Evolutionary conservation across 2,113 vertebrate genomes (phyloP), one percentile per base, ranked within the genome.

Genomic region (Pachycephala philippinensis): DNA sequence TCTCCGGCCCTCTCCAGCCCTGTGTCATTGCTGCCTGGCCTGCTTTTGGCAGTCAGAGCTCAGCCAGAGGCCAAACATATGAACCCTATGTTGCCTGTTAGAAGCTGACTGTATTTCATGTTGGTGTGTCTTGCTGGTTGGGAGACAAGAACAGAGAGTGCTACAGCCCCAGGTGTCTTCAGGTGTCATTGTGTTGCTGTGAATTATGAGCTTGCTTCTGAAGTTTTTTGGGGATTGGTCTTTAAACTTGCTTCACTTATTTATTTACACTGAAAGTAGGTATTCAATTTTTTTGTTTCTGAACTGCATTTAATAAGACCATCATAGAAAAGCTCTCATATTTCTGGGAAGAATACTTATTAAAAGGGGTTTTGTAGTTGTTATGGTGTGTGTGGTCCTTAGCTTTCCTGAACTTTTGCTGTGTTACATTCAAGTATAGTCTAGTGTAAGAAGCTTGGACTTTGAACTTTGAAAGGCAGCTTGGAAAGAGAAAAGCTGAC

Each of bases 311-410:
- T 79, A 44, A 23, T 69, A 75, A 76, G 53, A n/a, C 26, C 24
- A 33, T 33, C 35, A 45, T 23, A 49, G 31, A 57, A 84, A 84
- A 81, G 37, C 35, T 84, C 47, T 76, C 30, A 39, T 10, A 10
- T 45, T 84, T 77, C 72, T 94, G 72, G 13, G 37, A 84, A 91
- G 39, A 87, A 81, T 26, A 47, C 31, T 78, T 60, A 59, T 22
- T 81, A n/a, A 81, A 90, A 90, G 37, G 13, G 47, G 30, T 10
- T 95, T 89, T 75, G 56, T 54, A 84, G 64, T 71, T 82, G 66
- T 54, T 53, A 22, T 23, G 19, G 16, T 54, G 61, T 44, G 60
- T 82, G 57, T 49, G 47, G 39, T 74, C 70, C 85, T 94, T 21
- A 50, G 49, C 49, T 91, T 57, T 79, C 78, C 75, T 52, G 50